A percentile compares a stretch with the other conserved stretches of the same genome.
These are phyloP conservation scores for Takifugu flavidus DNA, from an alignment of 2,113 vertebrate genomes.

Conservation along the genomic window DNA sequence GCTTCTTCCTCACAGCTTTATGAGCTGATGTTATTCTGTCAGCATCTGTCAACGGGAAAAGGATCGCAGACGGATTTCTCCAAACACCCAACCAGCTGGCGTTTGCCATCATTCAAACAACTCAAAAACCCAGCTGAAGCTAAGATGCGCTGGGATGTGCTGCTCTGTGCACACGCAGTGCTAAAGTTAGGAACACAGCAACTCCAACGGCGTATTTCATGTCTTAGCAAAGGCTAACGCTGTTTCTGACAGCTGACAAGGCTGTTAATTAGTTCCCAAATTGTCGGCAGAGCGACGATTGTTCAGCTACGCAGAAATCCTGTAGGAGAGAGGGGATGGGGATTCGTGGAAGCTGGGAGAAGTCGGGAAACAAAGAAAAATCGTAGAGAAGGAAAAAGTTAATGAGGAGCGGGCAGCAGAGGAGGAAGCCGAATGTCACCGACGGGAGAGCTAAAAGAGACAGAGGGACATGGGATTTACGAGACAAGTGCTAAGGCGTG, in stretches of 20 bases:
- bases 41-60: too few species aligned
- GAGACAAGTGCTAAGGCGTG: slow-evolving; percentile 32
- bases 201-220: neutral
- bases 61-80: too few species aligned
- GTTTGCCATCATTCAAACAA: too few species aligned
- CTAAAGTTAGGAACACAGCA: too few species aligned
- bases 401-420: slow-evolving; percentile 12
- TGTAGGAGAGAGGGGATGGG: neutral
- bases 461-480: slow-evolving; percentile 35
- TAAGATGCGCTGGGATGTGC: neutral
- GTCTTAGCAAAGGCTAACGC: neutral
- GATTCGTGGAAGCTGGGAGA: slow-evolving; percentile 12
- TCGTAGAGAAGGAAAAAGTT: slow-evolving; percentile 7
- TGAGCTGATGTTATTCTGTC: too few species aligned
- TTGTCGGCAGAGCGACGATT: slow-evolving; percentile 24
- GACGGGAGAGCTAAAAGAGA: slow-evolving; percentile 31
- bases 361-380: slow-evolving; percentile 30
- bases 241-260: slow-evolving; percentile 9
- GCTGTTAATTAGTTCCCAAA: slow-evolving; percentile 49
- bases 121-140: neutral
- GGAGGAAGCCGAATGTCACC: slow-evolving; percentile 24
- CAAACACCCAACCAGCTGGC: too few species aligned
- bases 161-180: neutral
- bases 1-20: too few species aligned
- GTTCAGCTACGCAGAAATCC: neutral